Evolutionary conservation across 2,113 vertebrate genomes (phyloP), one percentile per base, ranked within the genome.

Genomic region (Clarias batrachus): DNA sequence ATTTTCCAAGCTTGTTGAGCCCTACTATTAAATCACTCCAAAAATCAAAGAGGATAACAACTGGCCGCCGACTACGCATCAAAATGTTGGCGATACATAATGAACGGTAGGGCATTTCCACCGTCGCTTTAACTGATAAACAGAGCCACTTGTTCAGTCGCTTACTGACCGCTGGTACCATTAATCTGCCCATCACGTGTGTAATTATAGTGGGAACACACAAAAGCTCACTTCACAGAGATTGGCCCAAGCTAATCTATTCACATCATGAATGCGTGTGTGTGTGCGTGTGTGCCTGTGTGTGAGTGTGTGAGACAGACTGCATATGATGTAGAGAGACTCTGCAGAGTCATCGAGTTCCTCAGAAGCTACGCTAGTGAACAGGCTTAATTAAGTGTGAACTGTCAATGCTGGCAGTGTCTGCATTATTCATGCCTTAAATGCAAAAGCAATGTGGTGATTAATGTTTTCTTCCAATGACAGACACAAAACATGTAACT

Each of bases 1-100:
- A 86, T 90, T 82, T 88, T 84, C 87, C 82, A 81, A 57, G 73
- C 89, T 85, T 83, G 85, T 87, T 83, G 65, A 90, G 84, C 88
- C 73, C 86, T 84, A 90, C 30, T 41, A 63, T 87, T 88, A 88
- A 85, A 88, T 88, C 85, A 88, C 87, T 85, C 80, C 71, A 59
- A 76, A 88, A 90, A 88, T 88, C 85, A 90, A 83, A 88, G 62
- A 71, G 37, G 76, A 81, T 77, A 86, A 62, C 81, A 81, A 87
- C 82, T 85, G 85, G 82, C 74, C 71, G 56, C 74, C 23, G 52
- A 77, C 81, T 56, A 56, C 17, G 59, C 74, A 81, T 81, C 70
- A 78, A 87, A 90, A 83, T 76, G 65, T 56, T 11, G 7, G 27
- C 59, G 7, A 82, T 82, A 87, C 84, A 82, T 90, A 66, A 88